Evolutionary conservation across 2,797 vertebrate species (phyloP).

Genomic region (Channallabes apus): DNA sequence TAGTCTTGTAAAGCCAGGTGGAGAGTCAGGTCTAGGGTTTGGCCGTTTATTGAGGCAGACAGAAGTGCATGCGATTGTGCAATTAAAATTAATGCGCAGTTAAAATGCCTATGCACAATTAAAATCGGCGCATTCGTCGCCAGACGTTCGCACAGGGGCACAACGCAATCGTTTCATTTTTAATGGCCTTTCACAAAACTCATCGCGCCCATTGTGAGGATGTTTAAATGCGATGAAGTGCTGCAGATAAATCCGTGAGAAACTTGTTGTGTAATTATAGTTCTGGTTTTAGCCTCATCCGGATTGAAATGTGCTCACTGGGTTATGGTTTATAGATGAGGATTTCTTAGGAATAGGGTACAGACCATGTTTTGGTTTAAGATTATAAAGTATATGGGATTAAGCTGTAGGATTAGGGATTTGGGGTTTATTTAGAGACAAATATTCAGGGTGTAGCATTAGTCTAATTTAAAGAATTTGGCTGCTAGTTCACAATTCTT

Average conservation of each 20-base stretch:
- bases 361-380: background rate
- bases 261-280: background rate
- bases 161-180: slow-evolving; percentile 11
- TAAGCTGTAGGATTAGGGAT: background rate
- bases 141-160: background rate
- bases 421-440: too few species aligned
- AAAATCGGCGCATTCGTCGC: slow-evolving; percentile 8
- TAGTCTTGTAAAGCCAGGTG: background rate
- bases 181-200: slow-evolving; percentile 9
- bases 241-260: slow-evolving; percentile 4
- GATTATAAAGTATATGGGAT: background rate
- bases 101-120: slow-evolving; percentile 24
- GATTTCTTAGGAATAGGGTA: background rate
- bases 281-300: slow-evolving; percentile 20
- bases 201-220: background rate
- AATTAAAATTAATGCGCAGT: slow-evolving; percentile 23
- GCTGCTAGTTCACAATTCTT: background rate
- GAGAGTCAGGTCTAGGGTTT: background rate
- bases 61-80: background rate
- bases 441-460: background rate
- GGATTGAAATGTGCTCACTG: background rate
- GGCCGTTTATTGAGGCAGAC: slow-evolving; percentile 1
- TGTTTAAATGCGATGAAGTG: background rate
- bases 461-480: background rate
- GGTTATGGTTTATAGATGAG: slow-evolving; percentile 15